A percentile compares a stretch with the other conserved stretches of the same genome.
Evolutionary conservation across 2,113 vertebrate genomes (phyloP).

Genomic region (Megaceryle torquata): DNA sequence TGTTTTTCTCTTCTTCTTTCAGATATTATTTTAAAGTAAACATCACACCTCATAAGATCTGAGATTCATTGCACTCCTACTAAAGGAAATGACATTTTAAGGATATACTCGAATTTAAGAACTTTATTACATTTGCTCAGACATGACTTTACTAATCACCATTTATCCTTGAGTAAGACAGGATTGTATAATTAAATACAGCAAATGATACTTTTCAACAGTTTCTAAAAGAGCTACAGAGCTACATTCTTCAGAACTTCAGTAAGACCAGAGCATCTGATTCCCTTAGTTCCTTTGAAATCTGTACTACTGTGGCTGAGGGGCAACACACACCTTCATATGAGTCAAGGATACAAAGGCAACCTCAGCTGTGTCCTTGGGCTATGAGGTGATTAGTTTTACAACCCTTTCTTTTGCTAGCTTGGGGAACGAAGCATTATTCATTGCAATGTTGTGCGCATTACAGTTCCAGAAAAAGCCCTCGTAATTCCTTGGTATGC

Average conservation of each 20-base stretch:
- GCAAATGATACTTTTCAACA: neutral
- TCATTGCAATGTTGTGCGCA: neutral
- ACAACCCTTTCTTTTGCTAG: neutral
- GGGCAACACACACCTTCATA: neutral
- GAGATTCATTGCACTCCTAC: neutral
- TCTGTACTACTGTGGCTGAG: neutral
- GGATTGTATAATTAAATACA: neutral
- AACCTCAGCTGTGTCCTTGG: neutral
- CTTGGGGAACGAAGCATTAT: neutral
- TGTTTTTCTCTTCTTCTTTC: neutral
- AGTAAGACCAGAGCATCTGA: neutral
- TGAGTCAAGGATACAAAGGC: neutral
- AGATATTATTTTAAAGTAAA: neutral
- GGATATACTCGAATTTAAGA: neutral
- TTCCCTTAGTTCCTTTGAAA: neutral
- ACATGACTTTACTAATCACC: neutral
- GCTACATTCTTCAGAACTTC: neutral
- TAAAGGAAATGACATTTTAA: constrained; percentile 14
- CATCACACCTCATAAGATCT: neutral
- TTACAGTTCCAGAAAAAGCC: constrained; percentile 18
- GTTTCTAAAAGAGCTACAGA: neutral
- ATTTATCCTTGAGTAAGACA: neutral
- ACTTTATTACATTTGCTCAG: neutral
- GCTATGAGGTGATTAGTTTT: constrained; percentile 4
- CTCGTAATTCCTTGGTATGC: neutral